These are phyloP conservation scores for Rhincodon typus DNA, from an alignment of 2,797 vertebrate genomes.

Conservation along the genomic window DNA sequence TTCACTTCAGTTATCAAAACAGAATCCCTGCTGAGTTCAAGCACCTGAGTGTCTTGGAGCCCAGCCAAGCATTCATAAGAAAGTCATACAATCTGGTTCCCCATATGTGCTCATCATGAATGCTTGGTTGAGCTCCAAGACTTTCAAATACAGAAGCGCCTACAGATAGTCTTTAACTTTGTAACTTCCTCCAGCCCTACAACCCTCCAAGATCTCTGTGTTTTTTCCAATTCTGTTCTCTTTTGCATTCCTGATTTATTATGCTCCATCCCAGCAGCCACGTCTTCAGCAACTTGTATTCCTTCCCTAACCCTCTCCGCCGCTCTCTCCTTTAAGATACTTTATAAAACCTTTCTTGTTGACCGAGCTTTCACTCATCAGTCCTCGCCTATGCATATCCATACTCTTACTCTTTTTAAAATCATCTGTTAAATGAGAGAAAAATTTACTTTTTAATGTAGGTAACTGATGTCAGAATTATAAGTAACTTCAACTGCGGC, in stretches of 20 bases:
- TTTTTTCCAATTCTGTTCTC: background rate
- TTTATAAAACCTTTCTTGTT: background rate
- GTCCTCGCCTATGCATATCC: background rate
- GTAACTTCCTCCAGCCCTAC: background rate
- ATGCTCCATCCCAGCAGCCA: background rate
- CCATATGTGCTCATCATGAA: too few species aligned
- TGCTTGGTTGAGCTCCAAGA: too few species aligned
- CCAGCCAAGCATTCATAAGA: too few species aligned
- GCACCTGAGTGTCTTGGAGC: too few species aligned
- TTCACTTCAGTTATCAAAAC: too few species aligned
- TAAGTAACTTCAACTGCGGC: background rate
- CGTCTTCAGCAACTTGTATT: background rate
- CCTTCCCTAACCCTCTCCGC: background rate
- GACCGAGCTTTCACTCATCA: background rate
- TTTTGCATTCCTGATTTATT: background rate
- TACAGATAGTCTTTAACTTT: background rate
- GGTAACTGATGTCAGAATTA: background rate
- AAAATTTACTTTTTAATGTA: background rate
- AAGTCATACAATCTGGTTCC: too few species aligned
- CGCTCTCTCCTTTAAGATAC: background rate
- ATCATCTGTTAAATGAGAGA: background rate
- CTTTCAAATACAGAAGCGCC: too few species aligned
- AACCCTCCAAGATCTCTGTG: background rate
- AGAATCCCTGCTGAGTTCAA: too few species aligned
- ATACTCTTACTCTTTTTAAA: background rate